phyloP scores from a whole-genome alignment of 2,113 vertebrate species.

The Saguinus imperator region DNA sequence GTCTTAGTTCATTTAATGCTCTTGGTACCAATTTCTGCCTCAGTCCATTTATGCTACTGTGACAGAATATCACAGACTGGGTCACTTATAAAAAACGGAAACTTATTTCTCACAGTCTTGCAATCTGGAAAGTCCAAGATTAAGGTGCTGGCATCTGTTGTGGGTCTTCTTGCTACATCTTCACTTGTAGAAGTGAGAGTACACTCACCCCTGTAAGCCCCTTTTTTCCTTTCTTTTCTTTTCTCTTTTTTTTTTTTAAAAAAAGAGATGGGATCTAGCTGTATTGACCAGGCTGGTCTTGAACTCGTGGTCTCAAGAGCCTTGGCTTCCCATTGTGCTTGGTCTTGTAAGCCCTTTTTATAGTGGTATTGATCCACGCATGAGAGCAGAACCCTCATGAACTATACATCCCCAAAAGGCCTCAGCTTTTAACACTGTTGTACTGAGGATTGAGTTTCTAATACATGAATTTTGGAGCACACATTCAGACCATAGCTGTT shows the following conservation, averaged over 20 bases:
- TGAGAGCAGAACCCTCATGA: background rate
- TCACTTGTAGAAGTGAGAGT: background rate
- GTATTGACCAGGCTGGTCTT: too few relatives aligned
- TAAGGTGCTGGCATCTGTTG: background rate
- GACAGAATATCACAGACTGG: background rate
- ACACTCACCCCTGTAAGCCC: background rate
- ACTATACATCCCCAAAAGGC: too few relatives aligned
- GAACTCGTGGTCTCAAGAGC: too few relatives aligned
- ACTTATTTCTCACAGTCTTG: background rate
- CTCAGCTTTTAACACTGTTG: background rate
- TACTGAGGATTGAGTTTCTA: background rate
- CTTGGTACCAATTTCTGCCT: background rate
- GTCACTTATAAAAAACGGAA: background rate
- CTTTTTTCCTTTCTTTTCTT: too few relatives aligned
- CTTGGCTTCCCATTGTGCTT: too few relatives aligned
- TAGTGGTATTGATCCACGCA: background rate
- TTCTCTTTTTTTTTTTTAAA: too few relatives aligned
- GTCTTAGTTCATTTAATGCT: background rate
- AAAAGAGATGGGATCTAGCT: too few relatives aligned
- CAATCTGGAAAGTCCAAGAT: background rate
- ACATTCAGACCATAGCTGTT: background rate
- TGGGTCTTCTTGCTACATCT: background rate
- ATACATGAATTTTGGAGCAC: background rate
- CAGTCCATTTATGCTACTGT: background rate
- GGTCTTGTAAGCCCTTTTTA: background rate